Percentiles rank a stretch among this genome's conserved stretches.
phyloP scores from a whole-genome alignment of 2,797 vertebrate species.

The Sebastes alutus region DNA sequence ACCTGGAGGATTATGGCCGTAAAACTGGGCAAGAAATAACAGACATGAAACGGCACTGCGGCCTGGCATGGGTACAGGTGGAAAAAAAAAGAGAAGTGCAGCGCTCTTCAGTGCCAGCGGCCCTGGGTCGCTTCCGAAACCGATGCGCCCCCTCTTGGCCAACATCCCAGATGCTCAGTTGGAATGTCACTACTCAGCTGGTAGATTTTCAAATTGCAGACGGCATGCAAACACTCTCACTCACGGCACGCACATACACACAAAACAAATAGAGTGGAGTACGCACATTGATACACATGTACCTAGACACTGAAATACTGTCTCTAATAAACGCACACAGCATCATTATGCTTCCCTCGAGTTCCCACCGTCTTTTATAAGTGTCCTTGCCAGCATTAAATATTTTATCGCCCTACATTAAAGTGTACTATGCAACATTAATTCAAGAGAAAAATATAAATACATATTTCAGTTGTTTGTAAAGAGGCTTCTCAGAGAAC shows the following conservation, averaged over 20 bases:
- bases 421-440: constrained; percentile 58
- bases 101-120: constrained; percentile 6
- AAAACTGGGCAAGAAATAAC: background rate
- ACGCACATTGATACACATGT: background rate
- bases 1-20: background rate
- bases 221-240: background rate
- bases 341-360: background rate
- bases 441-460: constrained; percentile 53
- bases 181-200: background rate
- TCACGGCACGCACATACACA: background rate
- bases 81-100: background rate
- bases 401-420: constrained; percentile 53
- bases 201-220: constrained; percentile 5
- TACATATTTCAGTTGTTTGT: constrained; percentile 61
- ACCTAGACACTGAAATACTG: background rate
- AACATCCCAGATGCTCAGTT: constrained; percentile 25
- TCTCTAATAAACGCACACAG: background rate
- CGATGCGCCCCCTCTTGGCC: constrained; percentile 11
- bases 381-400: constrained; percentile 32
- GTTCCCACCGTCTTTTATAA: constrained; percentile 10
- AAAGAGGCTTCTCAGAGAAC: constrained; percentile 30
- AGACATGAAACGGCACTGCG: background rate
- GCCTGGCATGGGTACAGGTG: background rate
- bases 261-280: background rate
- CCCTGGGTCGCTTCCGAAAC: constrained; percentile 5